Base-by-base conservation (phyloP, 2,888 invertebrate species). In the Dryocosmus kuriphilus region DNA sequence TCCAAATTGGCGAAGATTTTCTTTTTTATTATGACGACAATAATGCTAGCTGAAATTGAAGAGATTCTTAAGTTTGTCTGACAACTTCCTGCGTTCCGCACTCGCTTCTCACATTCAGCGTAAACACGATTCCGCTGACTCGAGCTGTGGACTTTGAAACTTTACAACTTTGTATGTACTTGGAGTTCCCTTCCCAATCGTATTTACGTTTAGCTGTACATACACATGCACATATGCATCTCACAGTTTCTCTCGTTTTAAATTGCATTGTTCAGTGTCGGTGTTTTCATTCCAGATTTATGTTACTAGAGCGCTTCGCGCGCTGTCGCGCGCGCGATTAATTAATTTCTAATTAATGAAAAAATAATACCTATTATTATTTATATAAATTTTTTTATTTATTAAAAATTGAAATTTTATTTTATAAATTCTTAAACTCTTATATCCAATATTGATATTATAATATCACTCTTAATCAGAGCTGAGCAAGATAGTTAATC, bases 171-270 rank as follows among this genome's bases (percentile, higher is more conserved):
- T 27, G 46, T 67, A n/a, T n/a, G n/a, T n/a, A 46, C 67, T 67
- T 71, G 71, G 51, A 51, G 71, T 71, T 51, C 30, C 71, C 51
- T 71, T 71, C 51, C 71, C 71, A 51, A 71, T 71, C 51, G 51
- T 71, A 71, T 71, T 71, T 71, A 51, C 71, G 71, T 67, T 67
- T 46, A 27, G 27, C 24, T 51, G 46, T 46, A 67, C 51, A 27
- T 71, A 71, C 51, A 71, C 71, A 71, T 71, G 71, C 30, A n/a
- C n/a, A n/a, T n/a, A n/a, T n/a, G n/a, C n/a, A n/a, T n/a, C n/a
- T n/a, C n/a, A n/a, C n/a, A n/a, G 51, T 71, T 46, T 67, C 22
- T 19, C 19, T 71, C 51, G 30, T 24, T 51, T 71, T 51, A 32
- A 27, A 71, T 51, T 30, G 30, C n/a, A 30, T 67, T 67, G 27